Conservation (phyloP, 2,113 vertebrate species). For the Pipra filicauda region DNA sequence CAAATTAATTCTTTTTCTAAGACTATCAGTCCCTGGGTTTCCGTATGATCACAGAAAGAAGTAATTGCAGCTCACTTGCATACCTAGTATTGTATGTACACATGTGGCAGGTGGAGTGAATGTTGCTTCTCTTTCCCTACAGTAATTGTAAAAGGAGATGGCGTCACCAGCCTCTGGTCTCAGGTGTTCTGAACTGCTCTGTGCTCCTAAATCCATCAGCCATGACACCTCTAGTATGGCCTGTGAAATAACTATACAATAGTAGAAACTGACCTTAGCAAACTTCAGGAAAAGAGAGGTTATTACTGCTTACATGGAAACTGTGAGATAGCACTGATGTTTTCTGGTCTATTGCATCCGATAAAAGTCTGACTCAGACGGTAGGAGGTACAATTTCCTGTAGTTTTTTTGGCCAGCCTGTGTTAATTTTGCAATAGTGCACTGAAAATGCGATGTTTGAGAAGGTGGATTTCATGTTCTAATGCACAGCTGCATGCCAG, state of each 20-base stretch:
- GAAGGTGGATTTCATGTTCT: background rate
- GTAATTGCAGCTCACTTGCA: background rate
- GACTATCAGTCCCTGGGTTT: background rate
- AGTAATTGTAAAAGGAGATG: background rate
- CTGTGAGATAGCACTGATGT: background rate
- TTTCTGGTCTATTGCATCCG: background rate
- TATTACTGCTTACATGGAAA: background rate
- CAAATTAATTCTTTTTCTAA: background rate
- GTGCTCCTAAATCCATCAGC: background rate
- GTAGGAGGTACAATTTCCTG: background rate
- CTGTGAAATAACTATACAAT: background rate
- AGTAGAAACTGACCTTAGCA: background rate
- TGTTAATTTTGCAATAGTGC: background rate
- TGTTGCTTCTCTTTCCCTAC: background rate
- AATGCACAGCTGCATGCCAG: background rate
- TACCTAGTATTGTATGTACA: background rate
- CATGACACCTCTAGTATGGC: background rate
- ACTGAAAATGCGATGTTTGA: background rate
- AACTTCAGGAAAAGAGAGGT: background rate
- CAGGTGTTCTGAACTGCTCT: background rate
- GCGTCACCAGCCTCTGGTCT: background rate
- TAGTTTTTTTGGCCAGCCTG: background rate
- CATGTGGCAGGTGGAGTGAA: accelerated
- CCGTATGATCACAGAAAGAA: background rate
- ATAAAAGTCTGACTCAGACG: background rate